Evolutionary conservation across 2,888 invertebrate species (phyloP), one percentile per base, ranked within the genome.

Genomic region (Amphimallon solstitiale): DNA sequence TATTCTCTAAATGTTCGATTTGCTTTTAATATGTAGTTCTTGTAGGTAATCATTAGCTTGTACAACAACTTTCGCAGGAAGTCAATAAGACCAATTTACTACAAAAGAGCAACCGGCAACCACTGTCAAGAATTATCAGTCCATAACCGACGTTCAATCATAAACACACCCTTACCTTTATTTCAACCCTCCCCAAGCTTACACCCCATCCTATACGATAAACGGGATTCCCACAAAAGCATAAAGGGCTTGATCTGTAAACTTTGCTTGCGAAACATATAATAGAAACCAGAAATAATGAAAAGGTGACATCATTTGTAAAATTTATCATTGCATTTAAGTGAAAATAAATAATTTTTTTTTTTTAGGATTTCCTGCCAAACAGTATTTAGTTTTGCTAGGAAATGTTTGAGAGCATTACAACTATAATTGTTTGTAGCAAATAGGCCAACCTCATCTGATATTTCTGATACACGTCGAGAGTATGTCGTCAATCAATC

Each of bases 111-210:
- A 74, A 59, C 14, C 56, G 56, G 43, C 43, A 43, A 59, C 56
- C 56, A 75, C 73, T 74, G 76, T 72, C 76, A 74, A 73, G 73
- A 76, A 76, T 76, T 77, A 77, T 76, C 76, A 76, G 75, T 74
- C 77, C 77, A 76, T 75, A 77, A 70, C 70, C 75, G 75, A 76
- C 77, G 72, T 76, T 76, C 77, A 74, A 76, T 76, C 76, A 76
- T 75, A 69, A 63, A 60, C 34, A 35, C 65, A 34, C 49, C 56
- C 56, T 59, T 59, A 59, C 56, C 56, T 59, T 59, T 45, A 59
- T 43, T 59, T 29, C 29, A 15, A 59, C 56, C 56, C 56, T 59
- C 56, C 17, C 43, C n/a, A 12, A 23, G 21, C 9, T 14, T 23
- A 43, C n/a, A 48, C 54, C 54, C 43, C 15, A 43, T 34, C 34